Evolutionary conservation across 2,888 invertebrate species (phyloP).

Genomic region (Aleiodes alternator): DNA sequence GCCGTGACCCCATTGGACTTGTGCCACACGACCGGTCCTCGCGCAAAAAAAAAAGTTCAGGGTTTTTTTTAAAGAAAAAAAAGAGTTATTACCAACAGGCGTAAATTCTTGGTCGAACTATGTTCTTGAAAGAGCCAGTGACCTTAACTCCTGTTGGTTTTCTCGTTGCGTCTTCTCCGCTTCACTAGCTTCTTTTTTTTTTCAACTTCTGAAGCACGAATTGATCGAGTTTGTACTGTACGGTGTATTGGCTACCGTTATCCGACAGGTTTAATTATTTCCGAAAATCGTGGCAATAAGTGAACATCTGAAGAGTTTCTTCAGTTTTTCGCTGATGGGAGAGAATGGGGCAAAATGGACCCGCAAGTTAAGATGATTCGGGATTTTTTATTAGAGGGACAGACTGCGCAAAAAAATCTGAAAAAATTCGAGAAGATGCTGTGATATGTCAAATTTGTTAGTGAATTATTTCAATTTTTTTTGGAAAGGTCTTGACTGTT

Average conservation of each 20-base stretch:
- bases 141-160: slow-evolving; percentile 17
- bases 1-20: slow-evolving; percentile 18
- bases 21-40: slow-evolving; percentile 28
- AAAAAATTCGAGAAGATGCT: no score
- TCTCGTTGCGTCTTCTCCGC: slow-evolving; percentile 7
- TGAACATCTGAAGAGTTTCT: not conserved
- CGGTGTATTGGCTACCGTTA: slow-evolving; percentile 47
- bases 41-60: slow-evolving; percentile 3
- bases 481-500: no score
- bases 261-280: slow-evolving; percentile 35
- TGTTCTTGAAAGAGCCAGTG: slow-evolving; percentile 3
- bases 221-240: slow-evolving; percentile 26
- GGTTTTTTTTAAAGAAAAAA: not conserved
- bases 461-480: no score
- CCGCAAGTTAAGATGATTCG: no score
- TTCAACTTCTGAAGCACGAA: not conserved
- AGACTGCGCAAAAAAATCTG: no score
- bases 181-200: not conserved
- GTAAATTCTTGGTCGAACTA: slow-evolving; percentile 12
- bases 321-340: no score
- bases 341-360: no score
- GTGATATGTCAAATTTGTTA: no score
- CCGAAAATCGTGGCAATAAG: slow-evolving; percentile 5
- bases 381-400: no score
- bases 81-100: not conserved